phyloP scores from a whole-genome alignment of 2,888 invertebrate genomes.

The Lasioglossum leucozonium region DNA sequence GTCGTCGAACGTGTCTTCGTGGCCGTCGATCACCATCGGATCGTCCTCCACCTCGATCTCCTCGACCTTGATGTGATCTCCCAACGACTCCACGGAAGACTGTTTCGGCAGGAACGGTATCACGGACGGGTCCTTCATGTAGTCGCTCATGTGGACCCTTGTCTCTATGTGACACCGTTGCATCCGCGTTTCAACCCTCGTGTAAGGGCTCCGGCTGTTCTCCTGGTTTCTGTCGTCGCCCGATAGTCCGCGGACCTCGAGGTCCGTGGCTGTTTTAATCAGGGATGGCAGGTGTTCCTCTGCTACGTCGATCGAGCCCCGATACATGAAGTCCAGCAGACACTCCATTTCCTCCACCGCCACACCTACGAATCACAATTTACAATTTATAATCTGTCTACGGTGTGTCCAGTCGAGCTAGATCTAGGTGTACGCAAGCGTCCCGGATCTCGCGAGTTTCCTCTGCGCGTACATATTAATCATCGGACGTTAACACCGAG shows the following conservation, averaged over 20 bases:
- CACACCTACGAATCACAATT: slow-evolving; percentile 84
- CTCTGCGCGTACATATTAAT: too few species aligned
- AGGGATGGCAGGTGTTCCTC: slow-evolving; percentile 88
- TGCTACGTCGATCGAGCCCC: slow-evolving; percentile 89
- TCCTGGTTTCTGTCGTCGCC: slow-evolving; percentile 87
- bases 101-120: slow-evolving; percentile 75
- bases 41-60: slow-evolving; percentile 82
- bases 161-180: slow-evolving; percentile 77
- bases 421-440: too few species aligned
- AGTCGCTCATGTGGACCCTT: slow-evolving; percentile 72
- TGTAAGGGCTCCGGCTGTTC: slow-evolving; percentile 86
- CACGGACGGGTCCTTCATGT: slow-evolving; percentile 69
- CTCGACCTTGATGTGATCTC: slow-evolving; percentile 78
- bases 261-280: slow-evolving; percentile 89
- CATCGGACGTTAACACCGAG: too few species aligned
- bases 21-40: slow-evolving; percentile 81
- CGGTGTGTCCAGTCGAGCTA: too few species aligned
- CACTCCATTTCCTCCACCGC: slow-evolving; percentile 89
- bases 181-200: slow-evolving; percentile 80
- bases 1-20: slow-evolving; percentile 78
- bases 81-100: slow-evolving; percentile 70
- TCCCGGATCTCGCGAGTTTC: not conserved
- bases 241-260: slow-evolving; percentile 89
- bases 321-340: slow-evolving; percentile 90
- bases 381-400: too few species aligned